Evolutionary conservation across 2,888 invertebrate genomes (phyloP).

Genomic region (Sesia apiformis): DNA sequence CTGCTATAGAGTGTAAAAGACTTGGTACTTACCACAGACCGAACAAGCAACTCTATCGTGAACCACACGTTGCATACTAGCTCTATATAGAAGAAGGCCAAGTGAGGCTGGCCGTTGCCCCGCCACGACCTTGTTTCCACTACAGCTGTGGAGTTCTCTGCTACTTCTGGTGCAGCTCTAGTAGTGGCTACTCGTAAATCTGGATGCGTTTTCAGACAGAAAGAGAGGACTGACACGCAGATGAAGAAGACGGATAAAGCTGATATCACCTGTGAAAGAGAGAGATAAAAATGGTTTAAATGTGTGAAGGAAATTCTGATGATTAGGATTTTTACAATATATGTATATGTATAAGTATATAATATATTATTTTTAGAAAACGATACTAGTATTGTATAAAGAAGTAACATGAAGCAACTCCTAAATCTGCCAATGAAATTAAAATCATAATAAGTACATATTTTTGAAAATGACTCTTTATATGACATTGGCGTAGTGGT

Average conservation of each 20-base stretch:
- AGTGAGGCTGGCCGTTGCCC: constrained; percentile 76
- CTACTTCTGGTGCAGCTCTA: constrained; percentile 13
- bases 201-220: constrained; percentile 97
- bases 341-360: too few relatives aligned
- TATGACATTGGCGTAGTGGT: too few relatives aligned
- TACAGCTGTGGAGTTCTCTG: constrained; percentile 15
- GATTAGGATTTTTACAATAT: too few relatives aligned
- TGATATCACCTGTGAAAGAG: constrained; percentile 84
- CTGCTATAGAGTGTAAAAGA: too few relatives aligned
- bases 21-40: constrained; percentile 83
- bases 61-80: constrained; percentile 97
- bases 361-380: too few relatives aligned
- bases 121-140: constrained; percentile 39
- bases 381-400: too few relatives aligned
- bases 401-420: too few relatives aligned
- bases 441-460: too few relatives aligned
- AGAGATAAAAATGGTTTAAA: constrained; percentile 6
- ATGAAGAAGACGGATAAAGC: constrained; percentile 96
- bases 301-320: too few relatives aligned
- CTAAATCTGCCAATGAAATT: too few relatives aligned
- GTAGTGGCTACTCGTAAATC: constrained; percentile 80
- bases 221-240: constrained; percentile 94
- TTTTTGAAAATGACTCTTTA: too few relatives aligned
- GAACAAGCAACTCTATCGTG: constrained; percentile 91
- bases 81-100: constrained; percentile 93